A percentile compares a stretch with the other conserved stretches of the same genome.
Evolutionary conservation across 2,113 vertebrate genomes (phyloP).

Genomic region (Apeltes quadracus): DNA sequence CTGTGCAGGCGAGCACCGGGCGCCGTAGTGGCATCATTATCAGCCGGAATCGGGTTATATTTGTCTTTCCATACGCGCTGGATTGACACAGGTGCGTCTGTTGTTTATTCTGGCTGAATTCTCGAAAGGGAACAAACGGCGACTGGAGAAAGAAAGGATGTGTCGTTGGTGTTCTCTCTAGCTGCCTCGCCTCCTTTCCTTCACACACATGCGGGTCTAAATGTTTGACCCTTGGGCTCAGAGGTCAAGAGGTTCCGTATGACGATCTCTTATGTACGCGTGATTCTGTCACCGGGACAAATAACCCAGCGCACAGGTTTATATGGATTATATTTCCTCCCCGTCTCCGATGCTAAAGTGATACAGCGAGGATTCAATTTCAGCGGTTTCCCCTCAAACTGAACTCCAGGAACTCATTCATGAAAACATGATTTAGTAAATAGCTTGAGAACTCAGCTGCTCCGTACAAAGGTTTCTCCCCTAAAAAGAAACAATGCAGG

Average conservation of each 20-base stretch:
- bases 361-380: slow-evolving; percentile 12
- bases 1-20: slow-evolving; percentile 40
- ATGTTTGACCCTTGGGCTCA: slow-evolving; percentile 28
- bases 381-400: neutral
- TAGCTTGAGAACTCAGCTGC: neutral
- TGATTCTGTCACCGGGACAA: slow-evolving; percentile 1
- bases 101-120: slow-evolving; percentile 56
- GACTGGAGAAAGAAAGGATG: slow-evolving; percentile 35
- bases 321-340: slow-evolving; percentile 5
- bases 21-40: slow-evolving; percentile 59
- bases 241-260: slow-evolving; percentile 9
- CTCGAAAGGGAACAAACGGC: slow-evolving; percentile 40
- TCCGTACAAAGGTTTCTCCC: neutral
- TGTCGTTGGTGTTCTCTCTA: slow-evolving; percentile 33
- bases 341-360: neutral
- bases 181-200: neutral
- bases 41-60: slow-evolving; percentile 39
- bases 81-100: slow-evolving; percentile 51
- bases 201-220: neutral
- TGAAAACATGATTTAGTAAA: slow-evolving; percentile 30
- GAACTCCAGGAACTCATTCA: slow-evolving; percentile 13
- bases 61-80: slow-evolving; percentile 43
- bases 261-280: too few relatives aligned
- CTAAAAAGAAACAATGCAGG: neutral
- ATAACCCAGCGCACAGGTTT: neutral